Conservation (phyloP, 2,113 vertebrate species). For the Ageneiosus marmoratus region DNA sequence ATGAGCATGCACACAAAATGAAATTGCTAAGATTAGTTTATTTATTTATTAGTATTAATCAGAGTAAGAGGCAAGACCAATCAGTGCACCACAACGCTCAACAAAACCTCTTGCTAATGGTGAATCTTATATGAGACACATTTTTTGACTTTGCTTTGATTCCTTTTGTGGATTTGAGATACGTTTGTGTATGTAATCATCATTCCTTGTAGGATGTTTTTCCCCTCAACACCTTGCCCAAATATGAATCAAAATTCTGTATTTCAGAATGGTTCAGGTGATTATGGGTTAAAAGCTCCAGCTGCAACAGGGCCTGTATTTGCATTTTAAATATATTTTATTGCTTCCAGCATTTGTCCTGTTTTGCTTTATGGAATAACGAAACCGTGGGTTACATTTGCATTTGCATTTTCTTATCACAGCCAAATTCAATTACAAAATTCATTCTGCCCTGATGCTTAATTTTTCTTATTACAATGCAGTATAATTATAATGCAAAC, state of each 20-base stretch:
- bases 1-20: not conserved
- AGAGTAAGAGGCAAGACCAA: constrained; percentile 10
- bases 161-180: constrained; percentile 3
- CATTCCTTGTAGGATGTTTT: not conserved
- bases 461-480: not conserved
- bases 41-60: constrained; percentile 14
- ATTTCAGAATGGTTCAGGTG: not conserved
- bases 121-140: not conserved
- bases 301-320: not conserved
- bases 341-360: constrained; percentile 1
- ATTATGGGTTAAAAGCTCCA: constrained; percentile 4
- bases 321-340: constrained; percentile 17
- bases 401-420: constrained; percentile 25
- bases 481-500: too few species aligned
- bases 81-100: not conserved
- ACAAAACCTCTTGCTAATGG: not conserved
- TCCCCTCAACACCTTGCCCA: not conserved
- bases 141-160: constrained; percentile 2
- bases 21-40: not conserved
- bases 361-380: not conserved
- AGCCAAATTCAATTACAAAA: not conserved
- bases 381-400: not conserved
- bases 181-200: constrained; percentile 24
- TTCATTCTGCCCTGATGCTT: not conserved
- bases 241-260: not conserved